Base-by-base conservation (phyloP, 2,113 vertebrate genomes). In the Falco punctatus region DNA sequence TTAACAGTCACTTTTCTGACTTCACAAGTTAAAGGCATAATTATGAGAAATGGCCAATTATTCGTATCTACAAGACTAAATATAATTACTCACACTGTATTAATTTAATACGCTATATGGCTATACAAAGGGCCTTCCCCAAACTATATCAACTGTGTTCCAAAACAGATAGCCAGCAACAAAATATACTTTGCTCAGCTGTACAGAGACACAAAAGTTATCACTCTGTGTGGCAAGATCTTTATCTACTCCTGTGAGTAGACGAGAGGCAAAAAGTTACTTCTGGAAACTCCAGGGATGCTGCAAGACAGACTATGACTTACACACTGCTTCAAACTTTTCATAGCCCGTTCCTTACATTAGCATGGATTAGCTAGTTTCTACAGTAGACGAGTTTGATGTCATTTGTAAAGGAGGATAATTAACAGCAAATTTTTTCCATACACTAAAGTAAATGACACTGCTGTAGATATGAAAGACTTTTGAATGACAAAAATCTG, bases 401-500 rank as follows among this genome's bases (percentile, higher is more conserved):
- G 81, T 35, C 6, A 1, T 91, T 87, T 90, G 54, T 92, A 75
- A 92, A 90, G 49, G 10, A 93, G 35, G 49, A 86, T 67, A 94
- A 94, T 77, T 92, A 95, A 84, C 52, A 35, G 30, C 6, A 26
- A 5, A 10, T 52, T 93, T 65, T 42, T 38, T 8, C 38, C 57
- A 54, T 73, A 52, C n/a, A 24, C 61, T 69, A 33, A 81, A 91
- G 70, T 59, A 95, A 94, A 87, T 87, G 44, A 85, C 58, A 80
- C 18, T 70, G 54, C 42, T 91, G 59, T 48, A 74, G 30, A 57
- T 35, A 57, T 54, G 54, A 94, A 95, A 95, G 69, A 94, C 70
- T 96, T 89, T 0, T 91, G 84, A 95, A 95, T 94, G 92, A 95
- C 87, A 94, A 91, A 94, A 91, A 70, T 70, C 95, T 62, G 64